These are phyloP conservation scores for Neolamprologus devosi DNA, from an alignment of 2,113 vertebrate species.

Conservation along the genomic window DNA sequence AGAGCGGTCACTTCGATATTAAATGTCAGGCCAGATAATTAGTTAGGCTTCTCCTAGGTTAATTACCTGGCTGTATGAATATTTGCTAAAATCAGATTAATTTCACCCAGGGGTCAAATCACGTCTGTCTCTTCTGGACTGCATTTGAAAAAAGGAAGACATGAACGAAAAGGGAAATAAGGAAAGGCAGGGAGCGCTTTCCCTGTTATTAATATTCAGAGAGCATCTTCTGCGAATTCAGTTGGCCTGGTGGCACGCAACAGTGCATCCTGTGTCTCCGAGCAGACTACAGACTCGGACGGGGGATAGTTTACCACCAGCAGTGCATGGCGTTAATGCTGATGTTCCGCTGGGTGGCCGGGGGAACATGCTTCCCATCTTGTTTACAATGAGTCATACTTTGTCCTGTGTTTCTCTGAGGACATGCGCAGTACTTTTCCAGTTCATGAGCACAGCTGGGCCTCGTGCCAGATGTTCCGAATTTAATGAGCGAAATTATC, in stretches of 20 bases:
- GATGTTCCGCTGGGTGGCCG: conserved; percentile 46
- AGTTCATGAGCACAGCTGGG: conserved; percentile 64
- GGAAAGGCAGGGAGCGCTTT: neutral
- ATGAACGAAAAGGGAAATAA: conserved; percentile 9
- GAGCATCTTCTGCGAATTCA: conserved; percentile 26
- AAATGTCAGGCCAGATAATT: neutral
- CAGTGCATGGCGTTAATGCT: conserved; percentile 44
- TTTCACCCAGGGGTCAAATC: neutral
- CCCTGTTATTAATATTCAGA: conserved; percentile 54
- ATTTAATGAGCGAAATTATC: conserved; percentile 61
- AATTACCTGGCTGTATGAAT: neutral
- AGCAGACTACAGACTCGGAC: conserved; percentile 26
- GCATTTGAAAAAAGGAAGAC: neutral
- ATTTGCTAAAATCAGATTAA: neutral
- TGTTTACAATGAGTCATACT: conserved; percentile 65
- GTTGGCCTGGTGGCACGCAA: conserved; percentile 16
- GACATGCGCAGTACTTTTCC: conserved; percentile 65
- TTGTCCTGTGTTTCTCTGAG: conserved; percentile 45
- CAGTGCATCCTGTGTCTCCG: conserved; percentile 1
- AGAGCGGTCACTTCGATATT: neutral
- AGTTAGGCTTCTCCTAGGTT: neutral
- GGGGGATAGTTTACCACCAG: conserved; percentile 45
- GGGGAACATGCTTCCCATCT: conserved; percentile 49
- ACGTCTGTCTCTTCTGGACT: neutral
- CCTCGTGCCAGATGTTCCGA: conserved; percentile 61